Conservation (phyloP, 2,113 vertebrate genomes). For the Chlamydotis undulata region DNA sequence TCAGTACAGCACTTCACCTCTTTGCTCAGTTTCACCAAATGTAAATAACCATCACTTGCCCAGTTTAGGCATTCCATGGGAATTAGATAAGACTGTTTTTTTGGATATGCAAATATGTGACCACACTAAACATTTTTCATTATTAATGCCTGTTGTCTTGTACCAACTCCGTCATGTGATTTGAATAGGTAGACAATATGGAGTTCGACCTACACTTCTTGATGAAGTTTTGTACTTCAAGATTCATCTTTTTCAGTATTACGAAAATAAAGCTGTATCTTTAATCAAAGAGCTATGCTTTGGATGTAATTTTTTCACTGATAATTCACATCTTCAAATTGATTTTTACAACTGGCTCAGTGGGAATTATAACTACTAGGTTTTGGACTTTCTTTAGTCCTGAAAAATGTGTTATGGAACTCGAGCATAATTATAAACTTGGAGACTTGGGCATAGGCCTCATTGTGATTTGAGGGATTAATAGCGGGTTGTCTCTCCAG, state of each 20-base stretch:
- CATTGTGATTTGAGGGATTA: constrained; percentile 30
- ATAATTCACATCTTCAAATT: constrained; percentile 4
- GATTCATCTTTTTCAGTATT: background rate
- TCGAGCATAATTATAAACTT: background rate
- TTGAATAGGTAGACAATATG: background rate
- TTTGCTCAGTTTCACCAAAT: background rate
- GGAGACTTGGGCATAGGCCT: background rate
- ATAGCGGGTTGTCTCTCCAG: constrained; percentile 16
- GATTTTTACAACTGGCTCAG: constrained; percentile 29
- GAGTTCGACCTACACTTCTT: background rate
- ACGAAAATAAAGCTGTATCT: background rate
- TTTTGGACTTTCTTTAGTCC: constrained; percentile 1
- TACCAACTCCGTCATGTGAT: background rate
- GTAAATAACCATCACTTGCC: background rate
- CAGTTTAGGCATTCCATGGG: background rate
- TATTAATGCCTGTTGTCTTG: background rate
- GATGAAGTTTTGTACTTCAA: background rate
- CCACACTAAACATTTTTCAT: background rate
- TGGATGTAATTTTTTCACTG: background rate
- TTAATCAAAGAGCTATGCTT: background rate
- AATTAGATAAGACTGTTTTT: background rate
- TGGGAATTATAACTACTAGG: background rate
- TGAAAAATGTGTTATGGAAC: constrained; percentile 21
- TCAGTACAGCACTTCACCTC: background rate
- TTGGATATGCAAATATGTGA: background rate